Percentiles rank a stretch among this genome's conserved stretches.
These are phyloP conservation scores for Acholoe squamosa DNA, from an alignment of 2,888 invertebrate genomes.

Conservation along the genomic window DNA sequence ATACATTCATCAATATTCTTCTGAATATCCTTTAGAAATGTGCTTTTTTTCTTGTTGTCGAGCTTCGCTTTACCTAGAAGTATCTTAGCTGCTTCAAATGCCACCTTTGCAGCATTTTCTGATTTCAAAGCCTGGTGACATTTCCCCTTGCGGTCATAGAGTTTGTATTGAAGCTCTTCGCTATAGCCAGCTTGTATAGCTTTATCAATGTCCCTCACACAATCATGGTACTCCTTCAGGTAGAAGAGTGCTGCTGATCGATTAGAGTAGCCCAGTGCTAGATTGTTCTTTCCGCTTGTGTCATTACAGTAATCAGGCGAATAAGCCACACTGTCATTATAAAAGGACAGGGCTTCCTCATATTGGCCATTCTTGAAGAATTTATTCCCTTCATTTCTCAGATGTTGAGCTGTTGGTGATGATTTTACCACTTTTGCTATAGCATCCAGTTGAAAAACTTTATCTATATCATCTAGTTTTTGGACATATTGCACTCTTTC, in stretches of 20 bases:
- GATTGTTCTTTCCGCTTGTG: conserved; percentile 57
- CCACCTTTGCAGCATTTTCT: conserved; percentile 81
- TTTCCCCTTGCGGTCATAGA: conserved; percentile 87
- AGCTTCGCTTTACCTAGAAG: conserved; percentile 64
- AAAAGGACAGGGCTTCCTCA: conserved; percentile 75
- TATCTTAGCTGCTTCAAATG: conserved; percentile 74
- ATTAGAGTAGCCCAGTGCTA: conserved; percentile 79
- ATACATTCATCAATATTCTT: conserved; percentile 24
- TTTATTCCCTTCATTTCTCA: conserved; percentile 80
- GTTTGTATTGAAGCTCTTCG: conserved; percentile 86
- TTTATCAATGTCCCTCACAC: conserved; percentile 78
- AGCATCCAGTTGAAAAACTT: neutral
- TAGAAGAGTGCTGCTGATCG: conserved; percentile 81
- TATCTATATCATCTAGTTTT: neutral
- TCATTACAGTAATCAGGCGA: conserved; percentile 53
- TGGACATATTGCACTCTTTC: conserved; percentile 36
- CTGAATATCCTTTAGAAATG: conserved; percentile 6
- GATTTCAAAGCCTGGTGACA: conserved; percentile 86
- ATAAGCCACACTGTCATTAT: conserved; percentile 71
- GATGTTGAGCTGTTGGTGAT: conserved; percentile 88
- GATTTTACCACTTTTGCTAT: neutral
- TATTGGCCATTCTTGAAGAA: conserved; percentile 77
- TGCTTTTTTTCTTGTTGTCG: conserved; percentile 49
- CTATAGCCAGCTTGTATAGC: conserved; percentile 86
- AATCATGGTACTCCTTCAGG: conserved; percentile 75